Evolutionary conservation across 1,140 invertebrate genomes (phyloP).

Genomic region (Magallana ariakensis): DNA sequence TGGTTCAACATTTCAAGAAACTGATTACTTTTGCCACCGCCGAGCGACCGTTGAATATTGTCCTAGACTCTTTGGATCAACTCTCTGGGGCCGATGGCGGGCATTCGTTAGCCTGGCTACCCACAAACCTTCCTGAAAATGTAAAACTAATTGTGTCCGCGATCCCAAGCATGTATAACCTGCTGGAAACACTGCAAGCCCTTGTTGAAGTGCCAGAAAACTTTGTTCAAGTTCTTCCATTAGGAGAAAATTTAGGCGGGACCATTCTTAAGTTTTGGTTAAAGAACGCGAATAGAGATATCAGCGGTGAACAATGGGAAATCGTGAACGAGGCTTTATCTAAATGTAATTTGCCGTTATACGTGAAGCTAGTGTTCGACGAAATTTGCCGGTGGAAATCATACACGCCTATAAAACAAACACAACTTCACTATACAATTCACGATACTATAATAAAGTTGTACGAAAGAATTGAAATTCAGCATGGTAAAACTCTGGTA

Average conservation of each 20-base stretch:
- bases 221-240: constrained; percentile 84
- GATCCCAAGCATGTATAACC: constrained; percentile 76
- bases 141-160: constrained; percentile 92
- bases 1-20: constrained; percentile 97
- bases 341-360: constrained; percentile 97
- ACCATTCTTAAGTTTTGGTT: constrained; percentile 97
- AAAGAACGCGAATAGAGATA: constrained; percentile 92
- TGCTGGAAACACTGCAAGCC: constrained; percentile 83
- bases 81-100: constrained; percentile 95
- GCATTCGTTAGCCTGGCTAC: constrained; percentile 98
- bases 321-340: constrained; percentile 93
- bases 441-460: constrained; percentile 98
- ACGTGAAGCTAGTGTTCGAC: constrained; percentile 93
- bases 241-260: constrained; percentile 91
- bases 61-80: constrained; percentile 80
- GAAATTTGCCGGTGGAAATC: constrained; percentile 98
- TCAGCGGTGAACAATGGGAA: constrained; percentile 90
- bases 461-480: constrained; percentile 77
- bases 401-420: constrained; percentile 95
- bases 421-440: constrained; percentile 94
- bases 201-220: constrained; percentile 95
- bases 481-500: constrained; percentile 78
- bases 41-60: constrained; percentile 80
- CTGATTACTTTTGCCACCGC: constrained; percentile 82
- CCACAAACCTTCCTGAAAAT: constrained; percentile 91